Percentiles rank a stretch among this genome's conserved stretches.
Evolutionary conservation across 2,888 invertebrate genomes (phyloP).

Genomic region (Pegoplata infirma): DNA sequence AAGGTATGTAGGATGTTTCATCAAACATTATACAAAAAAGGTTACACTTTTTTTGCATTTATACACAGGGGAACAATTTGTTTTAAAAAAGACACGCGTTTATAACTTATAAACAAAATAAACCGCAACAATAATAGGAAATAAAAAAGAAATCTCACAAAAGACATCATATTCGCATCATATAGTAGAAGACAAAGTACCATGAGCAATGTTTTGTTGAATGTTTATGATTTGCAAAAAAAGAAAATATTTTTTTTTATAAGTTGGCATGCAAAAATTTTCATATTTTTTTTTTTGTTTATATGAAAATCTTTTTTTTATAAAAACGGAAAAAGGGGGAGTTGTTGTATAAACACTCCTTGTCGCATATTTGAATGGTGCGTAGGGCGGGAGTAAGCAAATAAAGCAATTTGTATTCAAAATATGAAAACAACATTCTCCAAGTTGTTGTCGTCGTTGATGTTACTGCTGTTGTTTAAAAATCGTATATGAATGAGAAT

Average conservation of each 20-base stretch:
- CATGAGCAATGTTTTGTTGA: slow-evolving; percentile 47
- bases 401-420: slow-evolving; percentile 78
- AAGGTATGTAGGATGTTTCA: slow-evolving; percentile 28
- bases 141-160: too few relatives aligned
- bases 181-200: slow-evolving; percentile 28
- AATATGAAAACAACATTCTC: slow-evolving; percentile 74
- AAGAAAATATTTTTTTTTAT: slow-evolving; percentile 13
- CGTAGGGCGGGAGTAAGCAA: slow-evolving; percentile 62
- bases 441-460: slow-evolving; percentile 16
- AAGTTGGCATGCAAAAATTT: slow-evolving; percentile 62
- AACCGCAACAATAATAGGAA: slow-evolving; percentile 38
- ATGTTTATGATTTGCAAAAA: slow-evolving; percentile 45
- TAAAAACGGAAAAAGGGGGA: slow-evolving; percentile 20
- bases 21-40: slow-evolving; percentile 15
- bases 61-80: slow-evolving; percentile 65
- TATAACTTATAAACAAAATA: slow-evolving; percentile 4
- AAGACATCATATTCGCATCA: slow-evolving; percentile 22
- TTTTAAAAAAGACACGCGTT: slow-evolving; percentile 38
- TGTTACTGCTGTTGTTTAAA: slow-evolving; percentile 54
- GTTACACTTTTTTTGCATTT: too few relatives aligned
- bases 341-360: slow-evolving; percentile 27
- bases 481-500: slow-evolving; percentile 52
- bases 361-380: slow-evolving; percentile 25
- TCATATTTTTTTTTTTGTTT: slow-evolving; percentile 39
- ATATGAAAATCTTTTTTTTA: slow-evolving; percentile 24